Evolutionary conservation across 2,888 invertebrate species (phyloP).

Genomic region (Tenthredo mesomela): DNA sequence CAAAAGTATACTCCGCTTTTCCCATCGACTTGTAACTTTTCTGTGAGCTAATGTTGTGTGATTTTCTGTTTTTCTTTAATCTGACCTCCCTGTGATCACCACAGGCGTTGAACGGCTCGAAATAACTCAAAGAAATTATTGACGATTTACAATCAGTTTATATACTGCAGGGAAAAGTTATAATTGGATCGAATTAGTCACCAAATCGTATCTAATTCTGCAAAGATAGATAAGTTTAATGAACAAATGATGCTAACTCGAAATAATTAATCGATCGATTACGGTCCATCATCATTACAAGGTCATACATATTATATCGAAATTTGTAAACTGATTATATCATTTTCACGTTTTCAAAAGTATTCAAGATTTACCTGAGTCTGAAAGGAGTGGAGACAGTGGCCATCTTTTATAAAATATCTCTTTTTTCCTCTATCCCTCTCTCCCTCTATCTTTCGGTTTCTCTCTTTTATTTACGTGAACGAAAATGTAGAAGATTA

Average conservation of each 20-base stretch:
- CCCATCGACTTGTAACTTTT: not conserved
- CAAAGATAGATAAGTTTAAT: not conserved
- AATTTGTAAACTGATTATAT: not conserved
- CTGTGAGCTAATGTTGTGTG: not conserved
- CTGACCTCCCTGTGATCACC: not conserved
- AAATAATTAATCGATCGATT: not conserved
- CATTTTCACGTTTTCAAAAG: not conserved
- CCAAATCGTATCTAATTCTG: not conserved
- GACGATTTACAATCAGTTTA: too few relatives aligned
- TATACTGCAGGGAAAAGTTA: not conserved
- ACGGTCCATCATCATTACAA: not conserved
- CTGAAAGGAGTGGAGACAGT: slow-evolving; percentile 4
- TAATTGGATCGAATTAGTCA: not conserved
- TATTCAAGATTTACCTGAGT: slow-evolving; percentile 13
- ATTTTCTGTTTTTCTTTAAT: not conserved
- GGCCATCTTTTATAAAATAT: slow-evolving; percentile 39
- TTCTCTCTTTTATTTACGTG: slow-evolving; percentile 57
- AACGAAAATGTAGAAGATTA: slow-evolving; percentile 68
- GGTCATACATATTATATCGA: not conserved
- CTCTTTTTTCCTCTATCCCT: not conserved
- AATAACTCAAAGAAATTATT: too few relatives aligned
- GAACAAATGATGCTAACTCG: not conserved
- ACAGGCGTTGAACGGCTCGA: not conserved
- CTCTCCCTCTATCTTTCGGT: not conserved
- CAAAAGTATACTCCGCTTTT: not conserved